Percentiles rank a stretch among this genome's conserved stretches.
Evolutionary conservation across 2,113 vertebrate species (phyloP).

Genomic region (Sialia sialis): DNA sequence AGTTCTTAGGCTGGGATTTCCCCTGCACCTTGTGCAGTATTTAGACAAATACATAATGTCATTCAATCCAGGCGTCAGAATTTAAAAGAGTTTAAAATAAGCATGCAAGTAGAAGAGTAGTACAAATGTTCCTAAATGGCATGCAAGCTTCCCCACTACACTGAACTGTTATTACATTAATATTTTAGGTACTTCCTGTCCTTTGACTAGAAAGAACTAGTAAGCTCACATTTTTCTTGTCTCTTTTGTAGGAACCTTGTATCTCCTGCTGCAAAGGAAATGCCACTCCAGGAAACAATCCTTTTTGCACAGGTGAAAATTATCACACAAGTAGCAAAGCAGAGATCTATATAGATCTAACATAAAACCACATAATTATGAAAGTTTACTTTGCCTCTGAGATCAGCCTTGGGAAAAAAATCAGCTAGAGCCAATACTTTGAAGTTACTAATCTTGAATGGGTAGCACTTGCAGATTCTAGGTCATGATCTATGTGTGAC

Average conservation of each 20-base stretch:
- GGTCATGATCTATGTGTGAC: slow-evolving; percentile 23
- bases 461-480: slow-evolving; percentile 57
- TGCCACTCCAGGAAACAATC: neutral
- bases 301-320: slow-evolving; percentile 7
- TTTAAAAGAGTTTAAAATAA: neutral
- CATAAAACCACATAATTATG: slow-evolving; percentile 8
- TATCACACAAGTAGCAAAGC: neutral
- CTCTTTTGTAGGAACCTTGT: neutral
- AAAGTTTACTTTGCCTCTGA: slow-evolving; percentile 20
- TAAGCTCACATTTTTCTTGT: neutral
- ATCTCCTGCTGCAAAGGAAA: neutral
- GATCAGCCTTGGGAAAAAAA: neutral
- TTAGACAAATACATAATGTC: neutral
- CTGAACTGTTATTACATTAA: neutral
- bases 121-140: neutral
- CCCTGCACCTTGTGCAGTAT: neutral
- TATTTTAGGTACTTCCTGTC: neutral
- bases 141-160: neutral
- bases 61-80: neutral
- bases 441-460: slow-evolving; percentile 37
- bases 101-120: neutral
- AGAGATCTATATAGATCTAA: neutral
- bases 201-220: neutral
- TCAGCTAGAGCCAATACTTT: neutral
- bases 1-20: slow-evolving; percentile 6